Evolutionary conservation across 2,888 invertebrate genomes (phyloP).

Genomic region (Apeira syringaria): DNA sequence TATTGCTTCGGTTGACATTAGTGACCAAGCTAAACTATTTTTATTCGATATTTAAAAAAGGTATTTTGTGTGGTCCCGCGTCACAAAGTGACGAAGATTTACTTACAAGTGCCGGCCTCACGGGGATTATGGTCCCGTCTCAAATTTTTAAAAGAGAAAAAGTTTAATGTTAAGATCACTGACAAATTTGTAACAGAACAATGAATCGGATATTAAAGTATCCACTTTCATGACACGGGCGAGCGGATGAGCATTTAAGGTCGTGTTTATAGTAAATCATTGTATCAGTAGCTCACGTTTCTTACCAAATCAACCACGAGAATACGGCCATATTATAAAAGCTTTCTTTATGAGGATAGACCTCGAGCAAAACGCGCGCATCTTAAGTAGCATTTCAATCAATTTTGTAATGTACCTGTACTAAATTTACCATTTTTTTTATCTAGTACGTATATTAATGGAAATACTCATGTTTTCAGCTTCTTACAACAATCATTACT

Average conservation of each 20-base stretch:
- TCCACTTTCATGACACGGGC: conserved; percentile 79
- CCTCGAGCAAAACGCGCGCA: no score
- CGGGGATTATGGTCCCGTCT: conserved; percentile 76
- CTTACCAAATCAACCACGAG: no score
- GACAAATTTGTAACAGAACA: conserved; percentile 84
- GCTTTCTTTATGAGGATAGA: no score
- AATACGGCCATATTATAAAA: no score
- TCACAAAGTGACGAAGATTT: conserved; percentile 67
- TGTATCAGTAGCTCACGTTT: no score
- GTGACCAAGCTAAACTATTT: conserved; percentile 17
- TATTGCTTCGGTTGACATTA: conserved; percentile 14
- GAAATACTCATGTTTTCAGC: no score
- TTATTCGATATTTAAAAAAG: conserved; percentile 46
- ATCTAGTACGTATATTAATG: no score
- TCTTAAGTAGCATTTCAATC: no score
- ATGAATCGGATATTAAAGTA: conserved; percentile 83
- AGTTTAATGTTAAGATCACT: conserved; percentile 82
- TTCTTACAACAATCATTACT: no score
- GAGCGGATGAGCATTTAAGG: conserved; percentile 68
- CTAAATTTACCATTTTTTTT: no score
- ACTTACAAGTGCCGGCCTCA: conserved; percentile 65
- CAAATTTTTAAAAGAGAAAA: conserved; percentile 76
- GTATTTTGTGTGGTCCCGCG: conserved; percentile 73
- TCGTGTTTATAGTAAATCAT: conserved; percentile 42
- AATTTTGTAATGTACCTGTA: no score